Evolutionary conservation across 1,140 invertebrate genomes (phyloP), one percentile per base, ranked within the genome.

Genomic region (Planococcus citri): DNA sequence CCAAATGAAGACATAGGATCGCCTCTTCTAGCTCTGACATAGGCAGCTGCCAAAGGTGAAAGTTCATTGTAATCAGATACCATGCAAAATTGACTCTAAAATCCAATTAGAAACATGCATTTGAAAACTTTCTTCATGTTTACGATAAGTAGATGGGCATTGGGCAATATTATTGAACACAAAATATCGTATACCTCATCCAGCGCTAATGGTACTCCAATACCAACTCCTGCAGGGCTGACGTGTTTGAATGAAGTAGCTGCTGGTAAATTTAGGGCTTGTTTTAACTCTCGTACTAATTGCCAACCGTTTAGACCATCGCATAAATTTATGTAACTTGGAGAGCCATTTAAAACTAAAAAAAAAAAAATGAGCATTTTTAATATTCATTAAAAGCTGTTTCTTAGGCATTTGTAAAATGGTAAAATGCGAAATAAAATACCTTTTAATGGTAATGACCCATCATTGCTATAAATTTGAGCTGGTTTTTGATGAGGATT

Each of bases 1-100:
- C 97, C 96, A 80, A 98, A 99, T 12, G 95, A 98, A 4, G 94
- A 97, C 97, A 99, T 98, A 69, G 97, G 85, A 79, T 99, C 97
- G 20, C 96, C 95, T 37, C 96, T 95, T 79, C 97, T 83, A 0
- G 96, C 97, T 72, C 95, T 81, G 0, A 95, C 95, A 81, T 98
- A 98, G 1, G 97, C 97, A 12, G 84, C 85, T 0, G 96, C 94
- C n/a, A 98, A 74, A 0, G 94, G 94, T 4, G 91, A 88, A 61
- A 97, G 79, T 68, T 84, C 79, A 0, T 80, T 76, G 24, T 97
- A 75, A 79, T 98, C 95, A 71, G 92, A 86, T 1, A 98, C 95
- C 88, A 95, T 95, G 76, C 94, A 98, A 0, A 97, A 80, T 76
- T 89, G 88, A 1, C 92, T 91, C 82, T 95, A 82, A 37, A 76